phyloP scores from a whole-genome alignment of 2,888 invertebrate species.

The Polymixis flavicincta region DNA sequence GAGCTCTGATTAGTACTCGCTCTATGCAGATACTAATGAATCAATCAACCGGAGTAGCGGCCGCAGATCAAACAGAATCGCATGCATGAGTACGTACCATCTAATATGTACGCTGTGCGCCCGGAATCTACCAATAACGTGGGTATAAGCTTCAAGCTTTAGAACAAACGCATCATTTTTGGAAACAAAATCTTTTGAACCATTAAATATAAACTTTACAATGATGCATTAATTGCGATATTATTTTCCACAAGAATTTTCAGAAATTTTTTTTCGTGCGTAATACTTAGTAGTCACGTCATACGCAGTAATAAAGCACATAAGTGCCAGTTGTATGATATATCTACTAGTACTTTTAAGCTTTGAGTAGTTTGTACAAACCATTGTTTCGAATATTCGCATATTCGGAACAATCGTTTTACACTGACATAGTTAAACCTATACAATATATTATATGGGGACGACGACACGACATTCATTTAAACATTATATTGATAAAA shows the following conservation, averaged over 20 bases:
- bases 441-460: not conserved
- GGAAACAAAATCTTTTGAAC: not conserved
- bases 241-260: not conserved
- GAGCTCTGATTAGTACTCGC: conserved; percentile 37
- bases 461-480: not conserved
- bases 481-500: not conserved
- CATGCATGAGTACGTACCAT: conserved; percentile 44
- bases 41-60: conserved; percentile 48
- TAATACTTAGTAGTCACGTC: too few species aligned
- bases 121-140: not conserved
- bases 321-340: not conserved
- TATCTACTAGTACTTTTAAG: not conserved
- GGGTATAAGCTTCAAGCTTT: not conserved
- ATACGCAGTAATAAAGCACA: not conserved
- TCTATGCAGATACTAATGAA: conserved; percentile 57
- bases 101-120: conserved; percentile 17
- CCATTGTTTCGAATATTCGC: not conserved
- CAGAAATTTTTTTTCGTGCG: not conserved
- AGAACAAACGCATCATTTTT: not conserved
- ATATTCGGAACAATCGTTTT: not conserved
- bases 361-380: too few species aligned
- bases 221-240: not conserved
- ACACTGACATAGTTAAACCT: not conserved
- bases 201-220: not conserved
- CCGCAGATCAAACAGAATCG: conserved; percentile 55